Evolutionary conservation across 1,140 invertebrate genomes (phyloP).

Genomic region (Leptoteleia sp.): DNA sequence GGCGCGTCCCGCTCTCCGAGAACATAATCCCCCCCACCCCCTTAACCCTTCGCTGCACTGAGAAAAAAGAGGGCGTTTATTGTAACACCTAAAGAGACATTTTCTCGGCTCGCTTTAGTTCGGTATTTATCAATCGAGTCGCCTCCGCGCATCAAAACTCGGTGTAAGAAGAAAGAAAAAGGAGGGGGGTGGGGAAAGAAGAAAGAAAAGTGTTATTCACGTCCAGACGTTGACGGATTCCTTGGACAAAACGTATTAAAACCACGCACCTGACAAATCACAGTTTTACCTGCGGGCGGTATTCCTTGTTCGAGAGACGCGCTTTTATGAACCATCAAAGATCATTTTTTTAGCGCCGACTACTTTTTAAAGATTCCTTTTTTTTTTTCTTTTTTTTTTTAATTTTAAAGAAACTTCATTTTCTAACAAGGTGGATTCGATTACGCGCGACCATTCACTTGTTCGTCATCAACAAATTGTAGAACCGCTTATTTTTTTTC

Average conservation of each 20-base stretch:
- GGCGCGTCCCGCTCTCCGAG: constrained; percentile 2
- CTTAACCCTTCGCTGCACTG: constrained; percentile 62
- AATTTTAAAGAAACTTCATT: not conserved
- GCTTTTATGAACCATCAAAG: constrained; percentile 41
- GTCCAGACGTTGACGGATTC: constrained; percentile 73
- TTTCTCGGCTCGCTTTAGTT: constrained; percentile 38
- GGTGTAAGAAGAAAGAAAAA: too few species aligned
- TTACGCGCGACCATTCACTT: too few species aligned
- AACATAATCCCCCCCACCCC: constrained; percentile 37
- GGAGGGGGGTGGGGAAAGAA: too few species aligned
- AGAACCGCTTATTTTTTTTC: too few species aligned
- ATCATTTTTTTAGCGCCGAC: constrained; percentile 21
- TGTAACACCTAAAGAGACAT: constrained; percentile 62
- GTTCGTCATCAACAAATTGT: too few species aligned
- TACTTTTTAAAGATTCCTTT: constrained; percentile 2
- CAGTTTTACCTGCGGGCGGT: constrained; percentile 68
- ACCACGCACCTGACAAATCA: constrained; percentile 72
- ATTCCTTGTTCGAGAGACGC: constrained; percentile 30
- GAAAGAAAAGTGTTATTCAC: constrained; percentile 71
- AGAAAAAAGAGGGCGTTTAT: constrained; percentile 60
- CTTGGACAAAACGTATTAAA: constrained; percentile 46
- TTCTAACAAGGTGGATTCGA: constrained; percentile 8
- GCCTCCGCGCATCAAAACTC: constrained; percentile 37
- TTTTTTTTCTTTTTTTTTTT: constrained; percentile 1
- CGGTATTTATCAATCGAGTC: constrained; percentile 61